Conservation (phyloP, 2,888 invertebrate genomes). For the Ormyrus rosae region DNA sequence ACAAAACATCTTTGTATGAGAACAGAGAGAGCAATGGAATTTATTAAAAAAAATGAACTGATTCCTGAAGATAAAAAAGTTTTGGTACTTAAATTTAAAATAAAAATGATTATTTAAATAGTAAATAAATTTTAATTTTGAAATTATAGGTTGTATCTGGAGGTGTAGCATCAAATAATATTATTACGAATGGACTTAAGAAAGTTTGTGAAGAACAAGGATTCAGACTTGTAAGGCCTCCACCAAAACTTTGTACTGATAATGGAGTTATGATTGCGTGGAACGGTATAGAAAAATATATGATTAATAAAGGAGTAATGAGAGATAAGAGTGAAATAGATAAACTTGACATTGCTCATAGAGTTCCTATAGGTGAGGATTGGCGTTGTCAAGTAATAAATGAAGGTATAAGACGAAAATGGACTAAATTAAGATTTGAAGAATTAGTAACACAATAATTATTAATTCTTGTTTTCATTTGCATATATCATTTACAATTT, state of each 20-base stretch:
- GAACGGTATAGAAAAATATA: slow-evolving; percentile 93
- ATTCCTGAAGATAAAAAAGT: slow-evolving; percentile 80
- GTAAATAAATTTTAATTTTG: slow-evolving; percentile 33
- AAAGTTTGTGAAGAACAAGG: slow-evolving; percentile 82
- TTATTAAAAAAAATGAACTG: slow-evolving; percentile 79
- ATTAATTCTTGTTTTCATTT: not conserved
- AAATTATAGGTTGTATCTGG: slow-evolving; percentile 88
- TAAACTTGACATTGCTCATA: slow-evolving; percentile 79
- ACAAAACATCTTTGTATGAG: slow-evolving; percentile 89
- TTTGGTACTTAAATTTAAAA: slow-evolving; percentile 76
- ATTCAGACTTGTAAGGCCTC: slow-evolving; percentile 85
- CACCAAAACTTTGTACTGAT: slow-evolving; percentile 93
- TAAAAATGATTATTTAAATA: slow-evolving; percentile 36
- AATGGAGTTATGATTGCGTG: slow-evolving; percentile 99
- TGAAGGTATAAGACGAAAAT: slow-evolving; percentile 79
- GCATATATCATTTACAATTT: no score
- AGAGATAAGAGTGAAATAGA: slow-evolving; percentile 77
- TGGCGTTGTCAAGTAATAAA: slow-evolving; percentile 79
- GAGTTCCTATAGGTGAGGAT: slow-evolving; percentile 81
- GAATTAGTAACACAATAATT: slow-evolving; percentile 38
- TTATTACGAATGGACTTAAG: slow-evolving; percentile 84
- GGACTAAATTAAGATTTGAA: slow-evolving; percentile 72
- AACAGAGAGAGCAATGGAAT: slow-evolving; percentile 90
- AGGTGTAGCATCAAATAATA: slow-evolving; percentile 96
- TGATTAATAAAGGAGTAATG: slow-evolving; percentile 76